Evolutionary conservation across 2,888 invertebrate species (phyloP), one percentile per base, ranked within the genome.

Genomic region (Eilema depressum): DNA sequence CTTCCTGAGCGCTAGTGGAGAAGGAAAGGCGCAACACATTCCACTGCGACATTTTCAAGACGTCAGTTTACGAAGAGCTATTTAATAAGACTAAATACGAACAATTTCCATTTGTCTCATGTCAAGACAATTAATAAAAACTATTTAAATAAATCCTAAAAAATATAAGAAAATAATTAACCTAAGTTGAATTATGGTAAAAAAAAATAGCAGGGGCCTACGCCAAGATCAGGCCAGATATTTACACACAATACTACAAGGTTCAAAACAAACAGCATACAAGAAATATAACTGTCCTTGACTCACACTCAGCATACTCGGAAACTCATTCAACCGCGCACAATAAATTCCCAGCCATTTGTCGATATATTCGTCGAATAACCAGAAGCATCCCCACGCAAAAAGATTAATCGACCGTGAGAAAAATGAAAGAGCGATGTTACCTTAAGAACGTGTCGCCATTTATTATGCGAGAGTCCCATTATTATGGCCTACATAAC

Each of bases 371-470:
- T 81, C 76, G 69, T 77, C 73, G 85, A 85, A 86, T 86, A 85
- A 83, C 80, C 82, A 78, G 78, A 74, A 78, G 75, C 79, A 82
- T 81, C 80, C 70, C 75, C 68, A 74, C 69, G 73, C 76, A 79
- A 77, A 81, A 87, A 90, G 91, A 92, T 92, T 90, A 92, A 93
- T 92, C 87, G 90, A 86, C 85, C 86, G 88, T 86, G 88, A 83
- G 90, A 91, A 92, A 92, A 91, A 92, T 91, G 92, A 89, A 89
- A 88, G 89, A 90, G 85, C 87, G 84, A 84, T 86, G 88, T 87
- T 91, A 91, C 91, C 91, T 87, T 89, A 82, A 85, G 83, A 85
- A 90, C 89, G 89, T 88, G 89, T 86, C 89, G 84, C 86, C 91
- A 90, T 93, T 89, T 92, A 89, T 92, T 89, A 91, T 87, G 86